These are phyloP conservation scores for Loxodonta africana DNA, from an alignment of 2,113 vertebrate genomes.

Conservation along the genomic window DNA sequence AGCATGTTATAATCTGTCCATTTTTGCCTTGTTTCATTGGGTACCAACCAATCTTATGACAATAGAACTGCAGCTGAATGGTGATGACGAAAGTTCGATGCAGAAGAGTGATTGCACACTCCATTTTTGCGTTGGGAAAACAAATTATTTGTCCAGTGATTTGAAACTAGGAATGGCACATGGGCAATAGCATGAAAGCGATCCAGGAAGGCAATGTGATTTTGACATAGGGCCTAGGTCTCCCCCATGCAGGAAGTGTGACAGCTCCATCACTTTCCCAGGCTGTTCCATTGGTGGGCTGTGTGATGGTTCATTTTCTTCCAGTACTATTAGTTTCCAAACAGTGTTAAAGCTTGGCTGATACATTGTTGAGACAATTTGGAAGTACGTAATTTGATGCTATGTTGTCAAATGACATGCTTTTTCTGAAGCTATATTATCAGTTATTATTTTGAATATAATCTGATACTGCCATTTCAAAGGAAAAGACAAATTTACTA, in stretches of 20 bases:
- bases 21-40: constrained; percentile 58
- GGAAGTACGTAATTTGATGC: constrained; percentile 21
- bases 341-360: neutral
- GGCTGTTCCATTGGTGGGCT: neutral
- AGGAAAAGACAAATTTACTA: neutral
- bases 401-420: neutral
- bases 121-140: constrained; percentile 30
- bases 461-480: neutral
- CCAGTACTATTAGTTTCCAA: neutral
- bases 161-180: constrained; percentile 19
- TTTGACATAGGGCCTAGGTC: neutral
- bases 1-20: neutral
- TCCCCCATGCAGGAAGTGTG: neutral
- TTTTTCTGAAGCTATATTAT: neutral
- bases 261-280: constrained; percentile 19
- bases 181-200: neutral
- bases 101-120: neutral
- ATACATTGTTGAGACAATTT: constrained; percentile 1
- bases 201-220: neutral
- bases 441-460: constrained; percentile 32
- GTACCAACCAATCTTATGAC: constrained; percentile 2
- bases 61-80: constrained; percentile 5
- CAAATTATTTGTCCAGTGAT: constrained; percentile 44
- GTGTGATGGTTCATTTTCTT: constrained; percentile 38
- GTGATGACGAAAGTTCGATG: constrained; percentile 7